Evolutionary conservation across 2,888 invertebrate species (phyloP).

Genomic region (Lepas anatifera): DNA sequence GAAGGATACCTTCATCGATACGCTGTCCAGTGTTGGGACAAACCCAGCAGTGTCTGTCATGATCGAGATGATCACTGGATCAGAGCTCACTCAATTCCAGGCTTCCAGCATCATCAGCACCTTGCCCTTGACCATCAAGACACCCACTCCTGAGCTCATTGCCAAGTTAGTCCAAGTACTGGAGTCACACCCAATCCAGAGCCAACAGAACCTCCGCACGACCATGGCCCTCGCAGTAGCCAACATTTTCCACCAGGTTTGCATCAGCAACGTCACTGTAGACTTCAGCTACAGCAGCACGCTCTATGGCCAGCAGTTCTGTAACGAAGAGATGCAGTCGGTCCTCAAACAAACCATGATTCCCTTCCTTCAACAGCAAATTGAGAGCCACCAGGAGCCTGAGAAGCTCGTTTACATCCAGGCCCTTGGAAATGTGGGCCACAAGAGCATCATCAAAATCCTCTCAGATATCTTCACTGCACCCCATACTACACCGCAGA

Average conservation of each 20-base stretch:
- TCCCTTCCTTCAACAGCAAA: background rate
- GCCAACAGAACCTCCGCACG: too few relatives aligned
- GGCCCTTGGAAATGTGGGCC: constrained; percentile 33
- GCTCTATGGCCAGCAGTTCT: background rate
- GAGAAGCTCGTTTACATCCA: constrained; percentile 28
- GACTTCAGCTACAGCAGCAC: background rate
- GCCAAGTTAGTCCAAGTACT: constrained; percentile 26
- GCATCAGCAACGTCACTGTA: background rate
- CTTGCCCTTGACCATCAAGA: constrained; percentile 29
- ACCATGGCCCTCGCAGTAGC: background rate
- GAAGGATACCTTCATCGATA: constrained; percentile 23
- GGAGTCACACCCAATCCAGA: background rate
- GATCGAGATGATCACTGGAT: constrained; percentile 28
- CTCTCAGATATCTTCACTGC: constrained; percentile 28
- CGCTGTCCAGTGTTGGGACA: constrained; percentile 30
- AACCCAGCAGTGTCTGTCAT: constrained; percentile 31
- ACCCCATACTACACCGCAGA: constrained; percentile 23
- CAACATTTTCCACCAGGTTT: constrained; percentile 3
- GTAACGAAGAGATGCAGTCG: background rate
- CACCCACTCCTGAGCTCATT: constrained; percentile 31
- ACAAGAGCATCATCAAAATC: constrained; percentile 28
- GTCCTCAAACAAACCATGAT: background rate
- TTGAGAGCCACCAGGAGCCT: background rate
- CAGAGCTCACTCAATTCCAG: constrained; percentile 26
- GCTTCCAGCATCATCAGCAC: constrained; percentile 28